Conservation (phyloP, 2,888 invertebrate genomes). For the Thumatha senex region DNA sequence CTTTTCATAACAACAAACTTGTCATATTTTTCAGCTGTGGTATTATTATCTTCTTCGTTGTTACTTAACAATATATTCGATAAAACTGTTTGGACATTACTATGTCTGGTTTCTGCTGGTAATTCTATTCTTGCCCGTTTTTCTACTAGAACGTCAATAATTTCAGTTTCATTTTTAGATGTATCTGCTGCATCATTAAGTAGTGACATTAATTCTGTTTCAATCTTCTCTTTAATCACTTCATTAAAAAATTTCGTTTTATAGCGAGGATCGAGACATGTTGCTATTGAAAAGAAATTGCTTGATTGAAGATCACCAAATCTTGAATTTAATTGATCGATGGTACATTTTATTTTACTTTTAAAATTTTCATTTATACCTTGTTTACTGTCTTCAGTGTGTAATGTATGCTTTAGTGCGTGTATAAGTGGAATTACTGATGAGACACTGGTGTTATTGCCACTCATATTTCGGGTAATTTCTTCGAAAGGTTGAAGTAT, state of each 20-base stretch:
- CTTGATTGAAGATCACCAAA: constrained; percentile 21
- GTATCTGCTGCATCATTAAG: too few species aligned
- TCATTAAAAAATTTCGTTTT: neutral
- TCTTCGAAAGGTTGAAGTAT: constrained; percentile 28
- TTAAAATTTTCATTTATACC: constrained; percentile 20
- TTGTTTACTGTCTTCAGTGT: constrained; percentile 20
- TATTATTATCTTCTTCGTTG: too few species aligned
- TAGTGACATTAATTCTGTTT: constrained; percentile 19
- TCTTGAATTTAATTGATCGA: constrained; percentile 19
- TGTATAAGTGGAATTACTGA: constrained; percentile 27
- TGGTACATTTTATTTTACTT: constrained; percentile 21
- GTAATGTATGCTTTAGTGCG: constrained; percentile 17
- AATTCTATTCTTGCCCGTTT: too few species aligned
- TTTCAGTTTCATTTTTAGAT: too few species aligned
- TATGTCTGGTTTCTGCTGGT: too few species aligned
- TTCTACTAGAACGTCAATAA: too few species aligned
- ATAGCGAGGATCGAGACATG: neutral
- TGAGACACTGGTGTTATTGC: constrained; percentile 22
- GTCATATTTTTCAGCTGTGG: constrained; percentile 12
- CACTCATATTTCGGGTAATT: constrained; percentile 24
- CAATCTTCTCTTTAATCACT: neutral
- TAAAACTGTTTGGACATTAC: too few species aligned
- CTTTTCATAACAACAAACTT: constrained; percentile 14
- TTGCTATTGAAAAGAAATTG: constrained; percentile 12
- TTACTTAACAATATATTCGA: constrained; percentile 23